Evolutionary conservation across 2,888 invertebrate genomes (phyloP), one percentile per base, ranked within the genome.

Genomic region (Globia sparganii): DNA sequence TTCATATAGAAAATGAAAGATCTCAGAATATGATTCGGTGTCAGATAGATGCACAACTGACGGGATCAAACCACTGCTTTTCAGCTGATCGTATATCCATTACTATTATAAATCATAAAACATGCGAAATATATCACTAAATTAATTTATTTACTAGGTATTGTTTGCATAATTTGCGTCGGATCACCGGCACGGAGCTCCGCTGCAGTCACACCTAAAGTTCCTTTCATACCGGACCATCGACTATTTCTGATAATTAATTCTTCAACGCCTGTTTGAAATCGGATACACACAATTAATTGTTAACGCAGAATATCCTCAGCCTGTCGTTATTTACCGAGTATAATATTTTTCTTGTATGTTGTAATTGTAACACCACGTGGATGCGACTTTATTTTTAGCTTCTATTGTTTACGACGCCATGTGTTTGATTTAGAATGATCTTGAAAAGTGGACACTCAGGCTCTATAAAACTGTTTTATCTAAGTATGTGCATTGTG

Each of bases 111-210:
- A 81, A 85, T 78, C 6, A 13, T 28, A 46, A 68, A 56, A 8
- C 59, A 65, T 43, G 49, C 28, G 34, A 37, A 69, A 81, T 71
- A 31, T 72, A 31, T 70, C 43, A 67, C 61, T 76, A 37, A 31
- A 74, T 69, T 74, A 58, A 80, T 81, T 86, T 88, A 89, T 83
- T 84, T 81, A 80, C 83, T 84, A 53, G 34, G 68, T 34, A 90
- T 87, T 88, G 85, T 88, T 84, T 77, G 71, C 56, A 72, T 69
- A 83, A 81, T 80, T 72, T 62, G 65, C 37, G 43, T 40, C 21
- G 34, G 68, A 71, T 75, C 65, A 73, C 78, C 81, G 80, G 74
- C 65, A n/a, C 21, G 81, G 84, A 77, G 84, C 82, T 72, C 71
- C 67, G 75, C 72, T 82, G 78, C 80, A 86, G 82, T 70, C 72